Evolutionary conservation across 2,797 vertebrate genomes (phyloP), one percentile per base, ranked within the genome.

Genomic region (Micrastur ruficollis): DNA sequence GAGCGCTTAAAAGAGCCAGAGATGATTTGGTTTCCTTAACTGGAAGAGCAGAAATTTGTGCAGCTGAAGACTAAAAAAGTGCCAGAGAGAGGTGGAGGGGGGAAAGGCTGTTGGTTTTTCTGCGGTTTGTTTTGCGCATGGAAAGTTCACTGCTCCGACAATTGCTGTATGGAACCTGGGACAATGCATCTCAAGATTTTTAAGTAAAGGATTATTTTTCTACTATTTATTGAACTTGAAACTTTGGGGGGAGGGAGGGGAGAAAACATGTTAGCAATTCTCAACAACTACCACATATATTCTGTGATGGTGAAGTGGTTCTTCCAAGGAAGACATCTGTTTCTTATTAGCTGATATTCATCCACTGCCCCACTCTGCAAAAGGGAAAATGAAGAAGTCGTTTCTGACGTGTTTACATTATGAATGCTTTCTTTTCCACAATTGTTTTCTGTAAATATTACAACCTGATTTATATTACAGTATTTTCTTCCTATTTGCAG

Each of bases 221-320:
- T 99, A 99, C 99, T 99, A 99, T 99, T 99, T 99, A 99, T 99
- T 99, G 98, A 99, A 99, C 98, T 98, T 79, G 85, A 95, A 97
- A 98, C 97, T 98, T 71, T 11, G 81, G 96, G 84, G 97, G 82
- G 87, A 86, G 94, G 92, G 93, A 86, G 40, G 87, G 93, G 81
- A 92, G 72, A 90, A 97, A 94, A 93, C 81, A 56, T 55, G 14
- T 56, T 90, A 93, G 91, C 38, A 26, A 47, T 91, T 89, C 79
- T 91, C 97, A 12, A 32, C 58, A 20, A 34, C 88, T 79, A 65
- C 78, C 86, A 81, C 58, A 21, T 94, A 46, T 68, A 62, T 86
- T 92, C 94, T 92, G 93, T 82, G 95, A 82, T 88, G 91, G 94
- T 78, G 91, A 96, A 83, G 97, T 86, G 93, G 72, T 94, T 97